Base-by-base conservation (phyloP, 1,140 invertebrate species). In the Zaprionus taronus region DNA sequence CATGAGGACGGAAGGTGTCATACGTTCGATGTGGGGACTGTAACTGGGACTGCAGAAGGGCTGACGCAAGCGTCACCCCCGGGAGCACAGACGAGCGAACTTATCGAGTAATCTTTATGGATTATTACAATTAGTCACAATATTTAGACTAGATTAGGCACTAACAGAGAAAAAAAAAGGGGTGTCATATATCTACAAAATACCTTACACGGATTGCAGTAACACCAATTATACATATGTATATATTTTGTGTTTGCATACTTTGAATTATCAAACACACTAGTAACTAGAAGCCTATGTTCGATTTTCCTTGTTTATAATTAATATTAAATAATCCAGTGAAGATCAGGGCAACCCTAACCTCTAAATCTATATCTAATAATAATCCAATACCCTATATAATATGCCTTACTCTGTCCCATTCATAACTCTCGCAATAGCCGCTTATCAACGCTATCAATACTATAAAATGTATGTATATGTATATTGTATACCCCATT, bases 41-140 rank as follows among this genome's bases (percentile, higher is more conserved):
- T 2, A 44, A n/a, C 6, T 2, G 6, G 41, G 31, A 34, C 9
- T 11, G n/a, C n/a, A 47, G 41, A 17, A 17, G n/a, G 41, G n/a
- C n/a, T 47, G 41, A 47, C n/a, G 41, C 41, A 47, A 47, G 41
- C 41, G 41, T 47, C 41, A 17, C 41, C 7, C 41, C 6, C 41
- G n/a, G 20, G 2, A 11, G 20, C 24, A 51, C 20, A 51, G 20
- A 20, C 17, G 47, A 24, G 47, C 20, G 11, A 51, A 51, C 11
- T 51, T 51, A 51, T 51, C 47, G 47, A 51, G 47, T 51, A 51
- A 22, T 51, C 20, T 22, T 51, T 14, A 14, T 24, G 44, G 44
- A 24, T 51, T 51, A 51, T 51, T 24, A 51, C 47, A 20, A 51
- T 51, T 51, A 51, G 47, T 51, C 47, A 49, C 15, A 41, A 41